Conservation (phyloP, 2,888 invertebrate species). For the Drosophila fulvimacula region DNA sequence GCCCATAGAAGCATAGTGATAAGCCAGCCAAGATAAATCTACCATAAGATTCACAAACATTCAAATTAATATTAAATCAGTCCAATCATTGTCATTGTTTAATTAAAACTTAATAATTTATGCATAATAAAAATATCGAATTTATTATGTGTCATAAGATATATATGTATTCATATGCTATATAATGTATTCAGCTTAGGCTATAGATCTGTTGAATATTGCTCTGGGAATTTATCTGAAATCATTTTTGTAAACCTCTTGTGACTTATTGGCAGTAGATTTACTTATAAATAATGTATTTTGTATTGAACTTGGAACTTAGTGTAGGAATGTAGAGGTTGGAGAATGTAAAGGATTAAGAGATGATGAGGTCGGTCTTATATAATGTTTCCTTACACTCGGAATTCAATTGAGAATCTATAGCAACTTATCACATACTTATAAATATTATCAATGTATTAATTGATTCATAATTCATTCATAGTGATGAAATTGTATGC, state of each 20-base stretch:
- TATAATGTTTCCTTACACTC: no score
- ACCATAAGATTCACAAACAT: constrained; percentile 10
- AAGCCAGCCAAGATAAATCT: constrained; percentile 5
- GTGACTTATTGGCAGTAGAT: no score
- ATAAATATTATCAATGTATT: no score
- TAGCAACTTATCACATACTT: no score
- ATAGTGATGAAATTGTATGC: no score
- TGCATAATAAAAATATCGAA: background rate
- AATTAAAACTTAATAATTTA: background rate
- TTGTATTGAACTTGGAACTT: background rate
- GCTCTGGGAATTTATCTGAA: background rate
- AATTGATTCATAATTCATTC: no score
- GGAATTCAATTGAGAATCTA: no score
- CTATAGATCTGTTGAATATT: background rate
- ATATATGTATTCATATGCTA: background rate
- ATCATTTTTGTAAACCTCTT: no score
- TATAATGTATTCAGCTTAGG: background rate
- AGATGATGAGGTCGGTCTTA: no score
- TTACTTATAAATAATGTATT: background rate
- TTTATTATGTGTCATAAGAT: background rate
- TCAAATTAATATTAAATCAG: background rate
- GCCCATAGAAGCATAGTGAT: constrained; percentile 25
- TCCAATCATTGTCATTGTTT: background rate
- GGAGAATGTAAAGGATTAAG: no score
- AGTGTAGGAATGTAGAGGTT: background rate